These are phyloP conservation scores for Chaitophorus viminalis DNA, from an alignment of 2,888 invertebrate genomes.

Conservation along the genomic window DNA sequence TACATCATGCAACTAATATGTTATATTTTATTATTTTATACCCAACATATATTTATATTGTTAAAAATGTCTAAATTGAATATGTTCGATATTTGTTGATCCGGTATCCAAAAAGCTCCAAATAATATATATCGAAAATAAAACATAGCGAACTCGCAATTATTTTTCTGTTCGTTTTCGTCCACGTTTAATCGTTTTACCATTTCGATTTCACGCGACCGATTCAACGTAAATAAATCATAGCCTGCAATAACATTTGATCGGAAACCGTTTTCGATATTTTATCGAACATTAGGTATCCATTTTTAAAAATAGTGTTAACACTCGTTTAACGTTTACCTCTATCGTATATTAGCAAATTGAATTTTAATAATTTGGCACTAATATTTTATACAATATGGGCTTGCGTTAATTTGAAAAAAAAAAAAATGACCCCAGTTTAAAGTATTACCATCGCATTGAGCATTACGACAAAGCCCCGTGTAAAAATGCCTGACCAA, in stretches of 20 bases:
- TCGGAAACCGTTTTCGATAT: neutral
- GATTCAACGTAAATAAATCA: constrained; percentile 8
- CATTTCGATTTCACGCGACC: neutral
- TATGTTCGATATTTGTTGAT: neutral
- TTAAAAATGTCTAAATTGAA: neutral
- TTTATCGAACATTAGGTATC: neutral
- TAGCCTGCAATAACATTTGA: neutral
- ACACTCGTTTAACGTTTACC: neutral
- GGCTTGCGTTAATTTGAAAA: no score
- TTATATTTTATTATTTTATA: constrained; percentile 8
- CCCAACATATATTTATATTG: constrained; percentile 15
- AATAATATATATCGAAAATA: neutral
- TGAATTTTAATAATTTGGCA: no score
- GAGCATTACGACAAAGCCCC: no score
- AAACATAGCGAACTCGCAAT: neutral
- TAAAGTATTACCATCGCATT: no score
- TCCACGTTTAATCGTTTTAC: neutral
- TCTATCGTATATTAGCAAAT: no score
- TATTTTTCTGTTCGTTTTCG: neutral
- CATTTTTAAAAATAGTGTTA: neutral
- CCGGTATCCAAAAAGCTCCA: neutral
- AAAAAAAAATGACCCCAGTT: no score
- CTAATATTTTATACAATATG: no score
- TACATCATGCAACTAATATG: neutral
- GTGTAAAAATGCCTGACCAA: no score